Base-by-base conservation (phyloP, 2,113 vertebrate species). In the Archocentrus centrarchus region DNA sequence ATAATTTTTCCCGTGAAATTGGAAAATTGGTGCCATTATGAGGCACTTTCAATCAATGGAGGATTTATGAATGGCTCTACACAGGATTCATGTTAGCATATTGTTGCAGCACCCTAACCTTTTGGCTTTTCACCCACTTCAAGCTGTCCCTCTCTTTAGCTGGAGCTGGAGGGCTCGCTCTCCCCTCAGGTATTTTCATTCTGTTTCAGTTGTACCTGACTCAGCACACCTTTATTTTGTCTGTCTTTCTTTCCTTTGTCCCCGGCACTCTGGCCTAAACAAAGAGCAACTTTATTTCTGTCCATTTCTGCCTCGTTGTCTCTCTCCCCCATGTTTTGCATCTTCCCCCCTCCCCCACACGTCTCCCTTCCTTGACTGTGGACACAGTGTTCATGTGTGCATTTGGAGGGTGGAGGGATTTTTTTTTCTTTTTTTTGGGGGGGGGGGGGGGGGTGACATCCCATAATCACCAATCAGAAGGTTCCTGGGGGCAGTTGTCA, bases 401-500 rank as follows among this genome's bases (percentile, higher is more conserved):
- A 86, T 91, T 86, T 88, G 68, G 89, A 88, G 79, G 39, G 39
- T 68, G 63, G 24, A 66, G 63, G 63, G 22, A 22, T 39, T 63
- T 39, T 47, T 15, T 47, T n/a, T 37, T 27, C 20, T 60, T 60
- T 60, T 17, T 30, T 15, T 3, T 39, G 11, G 44, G 58, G 39
- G 75, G 86, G 87, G 80, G 92, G 63, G 62, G 86, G 87, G 80
- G 92, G 63, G 62, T 39, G 24, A 89, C 91, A 94, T 93, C 92
- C 93, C 92, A 95, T 96, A 95, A 96, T 96, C 94, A 93, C 94
- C 94, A 95, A 95, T 94, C 94, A 95, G 92, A 93, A 85, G 73
- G 76, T 93, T 92, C 90, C 82, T 90, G 75, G 86, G 93, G 92
- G 88, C 88, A 91, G 95, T 96, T 93, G 94, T 94, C 95, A 95